Conservation (phyloP, 2,888 invertebrate species). For the Dasysyrphus tricinctus region DNA sequence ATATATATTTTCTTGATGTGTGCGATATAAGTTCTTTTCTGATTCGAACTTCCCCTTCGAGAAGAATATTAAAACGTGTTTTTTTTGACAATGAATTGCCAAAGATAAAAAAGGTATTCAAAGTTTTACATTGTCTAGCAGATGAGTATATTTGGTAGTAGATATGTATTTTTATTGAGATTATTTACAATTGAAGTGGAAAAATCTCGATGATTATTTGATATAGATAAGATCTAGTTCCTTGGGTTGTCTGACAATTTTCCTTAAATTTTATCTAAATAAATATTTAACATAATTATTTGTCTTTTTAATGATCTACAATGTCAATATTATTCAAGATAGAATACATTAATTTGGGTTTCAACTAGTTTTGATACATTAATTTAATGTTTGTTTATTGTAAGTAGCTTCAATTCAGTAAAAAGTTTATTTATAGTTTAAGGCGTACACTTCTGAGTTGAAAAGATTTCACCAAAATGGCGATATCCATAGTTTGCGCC, state of each 20-base stretch:
- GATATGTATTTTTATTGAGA: background rate
- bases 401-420: too few relatives aligned
- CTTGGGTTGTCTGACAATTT: background rate
- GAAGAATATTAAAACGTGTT: conserved; percentile 59
- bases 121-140: conserved; percentile 5
- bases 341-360: background rate
- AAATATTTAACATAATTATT: conserved; percentile 1
- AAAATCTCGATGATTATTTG: background rate
- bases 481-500: too few relatives aligned
- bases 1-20: background rate
- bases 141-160: conserved; percentile 20
- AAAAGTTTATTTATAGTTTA: too few relatives aligned
- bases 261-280: background rate
- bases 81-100: conserved; percentile 65
- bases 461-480: too few relatives aligned
- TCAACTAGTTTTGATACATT: background rate
- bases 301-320: background rate
- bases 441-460: too few relatives aligned
- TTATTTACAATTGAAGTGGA: background rate
- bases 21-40: conserved; percentile 27
- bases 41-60: conserved; percentile 39
- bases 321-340: background rate
- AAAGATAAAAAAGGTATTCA: conserved; percentile 50
- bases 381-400: too few relatives aligned
- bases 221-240: background rate